phyloP scores from a whole-genome alignment of 2,797 vertebrate species.

The Sebastes itinus region DNA sequence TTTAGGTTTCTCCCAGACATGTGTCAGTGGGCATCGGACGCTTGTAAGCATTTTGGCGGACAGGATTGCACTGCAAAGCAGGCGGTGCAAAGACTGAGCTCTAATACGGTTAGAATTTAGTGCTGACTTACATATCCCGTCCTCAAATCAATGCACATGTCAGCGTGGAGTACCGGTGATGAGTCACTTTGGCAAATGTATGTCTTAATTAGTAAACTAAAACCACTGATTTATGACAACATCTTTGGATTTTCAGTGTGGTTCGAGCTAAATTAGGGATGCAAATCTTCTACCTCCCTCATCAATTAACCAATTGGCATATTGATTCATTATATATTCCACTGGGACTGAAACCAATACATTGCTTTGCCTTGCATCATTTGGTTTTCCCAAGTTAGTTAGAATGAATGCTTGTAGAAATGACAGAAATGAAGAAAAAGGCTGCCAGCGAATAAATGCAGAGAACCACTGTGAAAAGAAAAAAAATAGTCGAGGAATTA shows the following conservation, averaged over 20 bases:
- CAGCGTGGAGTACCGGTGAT: constrained; percentile 30
- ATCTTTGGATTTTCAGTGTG: constrained; percentile 10
- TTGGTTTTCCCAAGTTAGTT: constrained; percentile 21
- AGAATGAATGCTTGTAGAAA: constrained; percentile 5
- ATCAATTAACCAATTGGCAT: constrained; percentile 55
- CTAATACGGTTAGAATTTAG: constrained; percentile 49
- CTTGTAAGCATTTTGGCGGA: constrained; percentile 62
- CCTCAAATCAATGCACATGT: constrained; percentile 56
- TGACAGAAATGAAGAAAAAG: constrained; percentile 2
- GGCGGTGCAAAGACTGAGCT: constrained; percentile 29
- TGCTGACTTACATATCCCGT: constrained; percentile 60
- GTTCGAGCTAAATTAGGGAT: constrained; percentile 26
- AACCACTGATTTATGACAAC: constrained; percentile 21
- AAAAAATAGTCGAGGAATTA: background rate
- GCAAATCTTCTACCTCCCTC: constrained; percentile 18
- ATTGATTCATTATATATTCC: constrained; percentile 56
- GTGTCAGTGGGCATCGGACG: constrained; percentile 55
- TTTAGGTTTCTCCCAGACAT: constrained; percentile 46
- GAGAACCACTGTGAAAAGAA: background rate
- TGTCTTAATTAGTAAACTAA: constrained; percentile 31
- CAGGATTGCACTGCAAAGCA: constrained; percentile 57
- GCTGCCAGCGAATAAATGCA: background rate
- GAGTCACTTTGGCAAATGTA: constrained; percentile 28
- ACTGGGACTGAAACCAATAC: constrained; percentile 31
- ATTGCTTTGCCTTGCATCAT: constrained; percentile 50